Percentiles rank a stretch among this genome's conserved stretches.
phyloP scores from a whole-genome alignment of 2,113 vertebrate species.

The Pyrgilauda ruficollis region DNA sequence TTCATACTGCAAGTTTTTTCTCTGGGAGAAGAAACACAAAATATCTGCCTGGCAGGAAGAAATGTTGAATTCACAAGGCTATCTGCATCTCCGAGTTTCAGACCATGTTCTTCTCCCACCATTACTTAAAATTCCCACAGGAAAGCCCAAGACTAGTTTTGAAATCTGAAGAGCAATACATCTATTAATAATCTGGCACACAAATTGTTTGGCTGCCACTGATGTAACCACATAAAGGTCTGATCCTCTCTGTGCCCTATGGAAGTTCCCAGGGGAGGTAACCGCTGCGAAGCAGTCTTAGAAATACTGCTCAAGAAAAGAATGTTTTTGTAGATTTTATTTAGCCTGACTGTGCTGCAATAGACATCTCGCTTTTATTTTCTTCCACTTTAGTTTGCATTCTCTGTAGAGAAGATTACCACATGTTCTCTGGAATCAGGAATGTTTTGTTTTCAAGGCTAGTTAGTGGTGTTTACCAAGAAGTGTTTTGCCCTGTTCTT shows the following conservation, averaged over 20 bases:
- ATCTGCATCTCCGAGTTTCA: not conserved
- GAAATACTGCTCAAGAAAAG: not conserved
- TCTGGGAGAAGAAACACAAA: not conserved
- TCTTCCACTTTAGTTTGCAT: not conserved
- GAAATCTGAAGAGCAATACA: not conserved
- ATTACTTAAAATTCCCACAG: not conserved
- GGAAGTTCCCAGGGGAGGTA: not conserved
- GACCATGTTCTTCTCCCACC: not conserved
- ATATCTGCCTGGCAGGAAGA: not conserved
- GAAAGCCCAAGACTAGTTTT: not conserved
- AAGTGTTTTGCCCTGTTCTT: not conserved
- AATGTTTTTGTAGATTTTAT: not conserved
- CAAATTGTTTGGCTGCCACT: not conserved
- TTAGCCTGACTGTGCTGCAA: not conserved
- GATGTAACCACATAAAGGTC: not conserved
- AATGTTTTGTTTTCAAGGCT: constrained; percentile 9
- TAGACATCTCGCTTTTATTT: not conserved
- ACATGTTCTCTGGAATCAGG: not conserved
- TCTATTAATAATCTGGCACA: not conserved
- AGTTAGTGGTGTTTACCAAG: not conserved
- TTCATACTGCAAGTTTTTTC: not conserved
- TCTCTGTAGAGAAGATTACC: not conserved
- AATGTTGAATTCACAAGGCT: not conserved
- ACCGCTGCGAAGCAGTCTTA: not conserved
- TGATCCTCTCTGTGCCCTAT: not conserved